Evolutionary conservation across 2,797 vertebrate genomes (phyloP), one percentile per base, ranked within the genome.

Genomic region (Enteromius fasciolatus): DNA sequence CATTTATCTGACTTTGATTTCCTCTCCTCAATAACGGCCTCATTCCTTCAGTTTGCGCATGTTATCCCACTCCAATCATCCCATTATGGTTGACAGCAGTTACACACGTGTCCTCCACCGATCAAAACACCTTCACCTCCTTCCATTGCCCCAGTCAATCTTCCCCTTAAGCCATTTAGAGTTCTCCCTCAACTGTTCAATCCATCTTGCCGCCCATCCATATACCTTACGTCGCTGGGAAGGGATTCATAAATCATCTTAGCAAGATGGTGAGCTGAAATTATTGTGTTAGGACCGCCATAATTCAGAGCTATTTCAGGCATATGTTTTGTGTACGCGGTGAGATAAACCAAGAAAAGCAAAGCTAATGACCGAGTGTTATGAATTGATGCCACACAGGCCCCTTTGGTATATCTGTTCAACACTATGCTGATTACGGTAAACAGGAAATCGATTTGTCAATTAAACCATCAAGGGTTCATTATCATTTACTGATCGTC

Each of bases 1-100:
- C 76, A 68, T 80, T 80, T 76, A 80, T 70, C 68, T 44, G 85
- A 28, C 81, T 76, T 82, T 82, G 80, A 82, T 59, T 80, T 72
- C 54, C 31, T 68, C 72, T 73, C 77, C 75, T 48, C 78, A 77
- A 85, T 78, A 54, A 75, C 64, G 41, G 54, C 77, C 54, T 48
- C 17, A 67, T 23, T 54, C 36, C 63, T 64, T 76, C 46, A 4
- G 15, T 48, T 75, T 74, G 48, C 74, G 41, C 18, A 57, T 70
- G 78, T 78, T 39, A 73, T 33, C 20, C 78, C 11, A 81, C 77
- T 85, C 74, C 52, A 80, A 81, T 83, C 46, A 83, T 80, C 31
- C 36, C 33, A 67, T 86, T 66, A 63, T 1, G 6, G 20, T 31
- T 76, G 66, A 69, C 78, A 77, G 66, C 77, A 14, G 41, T 68